These are phyloP conservation scores for Sterrhoptilus dennistouni DNA, from an alignment of 2,113 vertebrate species.

Conservation along the genomic window DNA sequence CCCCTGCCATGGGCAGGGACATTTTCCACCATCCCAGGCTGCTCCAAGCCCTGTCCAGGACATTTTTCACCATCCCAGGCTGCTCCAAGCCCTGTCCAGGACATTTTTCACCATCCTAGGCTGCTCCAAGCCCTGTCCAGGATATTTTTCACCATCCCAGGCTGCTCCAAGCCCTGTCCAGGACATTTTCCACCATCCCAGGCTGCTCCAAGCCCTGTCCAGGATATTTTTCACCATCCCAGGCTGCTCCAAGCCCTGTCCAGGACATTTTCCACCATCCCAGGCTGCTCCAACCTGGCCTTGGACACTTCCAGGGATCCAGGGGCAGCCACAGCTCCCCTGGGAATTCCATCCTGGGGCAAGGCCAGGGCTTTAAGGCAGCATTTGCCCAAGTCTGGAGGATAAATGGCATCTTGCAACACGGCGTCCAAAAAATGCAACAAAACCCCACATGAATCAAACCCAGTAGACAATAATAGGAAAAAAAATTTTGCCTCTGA, in stretches of 20 bases:
- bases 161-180: neutral
- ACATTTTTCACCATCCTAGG: neutral
- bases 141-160: neutral
- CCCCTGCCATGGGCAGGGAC: neutral
- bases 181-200: neutral
- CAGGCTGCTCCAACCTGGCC: neutral
- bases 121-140: neutral
- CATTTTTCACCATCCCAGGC: neutral
- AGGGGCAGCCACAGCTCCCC: neutral
- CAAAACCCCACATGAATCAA: neutral
- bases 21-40: accelerated
- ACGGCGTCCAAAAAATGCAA: neutral
- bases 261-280: neutral
- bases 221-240: neutral
- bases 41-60: neutral
- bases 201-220: neutral
- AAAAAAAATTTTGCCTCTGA: neutral
- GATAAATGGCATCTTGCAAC: constrained; percentile 24
- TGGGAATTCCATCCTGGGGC: neutral
- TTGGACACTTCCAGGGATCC: neutral
- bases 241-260: too few species aligned
- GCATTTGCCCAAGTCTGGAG: neutral
- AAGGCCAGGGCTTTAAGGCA: neutral
- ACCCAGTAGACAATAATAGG: neutral
- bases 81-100: neutral